Percentiles rank a stretch among this genome's conserved stretches.
phyloP scores from a whole-genome alignment of 2,797 vertebrate genomes.

The Sebastes elongatus region DNA sequence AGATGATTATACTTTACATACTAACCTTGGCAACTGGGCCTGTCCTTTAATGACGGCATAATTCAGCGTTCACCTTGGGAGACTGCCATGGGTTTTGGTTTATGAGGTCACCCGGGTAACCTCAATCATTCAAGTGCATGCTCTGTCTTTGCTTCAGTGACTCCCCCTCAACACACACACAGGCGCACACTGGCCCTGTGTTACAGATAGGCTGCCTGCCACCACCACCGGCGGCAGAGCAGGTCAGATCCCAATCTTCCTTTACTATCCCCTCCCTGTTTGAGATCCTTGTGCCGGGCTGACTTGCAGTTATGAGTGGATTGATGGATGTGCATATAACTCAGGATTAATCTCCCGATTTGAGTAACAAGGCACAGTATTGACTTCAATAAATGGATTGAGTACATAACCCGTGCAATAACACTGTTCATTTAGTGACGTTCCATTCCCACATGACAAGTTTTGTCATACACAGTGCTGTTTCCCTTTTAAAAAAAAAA shows the following conservation, averaged over 20 bases:
- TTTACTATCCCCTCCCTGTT: constrained; percentile 49
- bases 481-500: neutral
- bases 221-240: constrained; percentile 42
- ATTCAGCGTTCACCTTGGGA: constrained; percentile 89
- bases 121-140: constrained; percentile 88
- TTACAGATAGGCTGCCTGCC: constrained; percentile 59
- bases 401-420: constrained; percentile 14
- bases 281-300: constrained; percentile 52
- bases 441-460: neutral
- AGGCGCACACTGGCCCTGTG: constrained; percentile 39
- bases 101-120: constrained; percentile 87
- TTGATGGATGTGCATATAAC: constrained; percentile 65
- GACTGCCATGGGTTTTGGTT: constrained; percentile 87
- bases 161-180: constrained; percentile 69
- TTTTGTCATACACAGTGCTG: constrained; percentile 8
- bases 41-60: constrained; percentile 90
- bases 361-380: constrained; percentile 32
- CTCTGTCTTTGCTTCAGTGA: constrained; percentile 84
- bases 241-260: constrained; percentile 67
- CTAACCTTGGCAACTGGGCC: constrained; percentile 87
- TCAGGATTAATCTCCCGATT: constrained; percentile 51
- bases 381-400: constrained; percentile 36
- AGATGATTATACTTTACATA: constrained; percentile 89
- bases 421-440: neutral
- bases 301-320: constrained; percentile 48